Percentiles rank a stretch among this genome's conserved stretches.
Conservation (phyloP, 2,113 vertebrate genomes). For the Hemibagrus wyckioides region DNA sequence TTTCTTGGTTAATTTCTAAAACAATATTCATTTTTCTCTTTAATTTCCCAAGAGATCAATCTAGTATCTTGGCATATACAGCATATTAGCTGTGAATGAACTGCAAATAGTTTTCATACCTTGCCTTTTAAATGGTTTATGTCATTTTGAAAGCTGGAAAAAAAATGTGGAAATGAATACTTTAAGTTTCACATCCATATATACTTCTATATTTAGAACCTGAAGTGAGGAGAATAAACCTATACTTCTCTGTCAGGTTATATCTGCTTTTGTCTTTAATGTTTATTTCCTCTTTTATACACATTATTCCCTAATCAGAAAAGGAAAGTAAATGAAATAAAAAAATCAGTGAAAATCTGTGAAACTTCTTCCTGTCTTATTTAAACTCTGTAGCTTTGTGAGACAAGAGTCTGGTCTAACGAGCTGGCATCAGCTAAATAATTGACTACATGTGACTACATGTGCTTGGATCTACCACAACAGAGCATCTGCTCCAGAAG, state of each 20-base stretch:
- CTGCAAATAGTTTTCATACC: neutral
- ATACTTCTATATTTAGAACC: neutral
- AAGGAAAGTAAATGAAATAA: neutral
- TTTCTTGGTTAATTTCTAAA: neutral
- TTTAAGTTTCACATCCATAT: neutral
- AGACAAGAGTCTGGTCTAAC: neutral
- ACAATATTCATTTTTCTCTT: neutral
- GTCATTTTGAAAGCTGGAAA: neutral
- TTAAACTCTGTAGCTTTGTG: neutral
- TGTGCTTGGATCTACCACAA: slow-evolving; percentile 2
- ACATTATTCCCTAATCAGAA: neutral
- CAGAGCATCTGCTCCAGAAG: neutral
- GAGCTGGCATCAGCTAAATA: slow-evolving; percentile 1
- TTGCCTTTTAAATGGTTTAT: neutral
- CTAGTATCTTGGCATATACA: neutral
- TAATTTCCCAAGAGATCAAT: neutral
- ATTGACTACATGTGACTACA: neutral
- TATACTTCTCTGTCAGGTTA: neutral
- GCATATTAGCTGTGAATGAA: neutral
- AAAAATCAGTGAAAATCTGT: neutral
- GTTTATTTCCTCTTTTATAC: neutral
- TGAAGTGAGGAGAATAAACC: neutral
- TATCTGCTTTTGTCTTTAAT: neutral
- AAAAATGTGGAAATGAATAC: neutral
- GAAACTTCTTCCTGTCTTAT: neutral